Evolutionary conservation across 2,797 vertebrate species (phyloP).

Genomic region (Monodelphis domestica): DNA sequence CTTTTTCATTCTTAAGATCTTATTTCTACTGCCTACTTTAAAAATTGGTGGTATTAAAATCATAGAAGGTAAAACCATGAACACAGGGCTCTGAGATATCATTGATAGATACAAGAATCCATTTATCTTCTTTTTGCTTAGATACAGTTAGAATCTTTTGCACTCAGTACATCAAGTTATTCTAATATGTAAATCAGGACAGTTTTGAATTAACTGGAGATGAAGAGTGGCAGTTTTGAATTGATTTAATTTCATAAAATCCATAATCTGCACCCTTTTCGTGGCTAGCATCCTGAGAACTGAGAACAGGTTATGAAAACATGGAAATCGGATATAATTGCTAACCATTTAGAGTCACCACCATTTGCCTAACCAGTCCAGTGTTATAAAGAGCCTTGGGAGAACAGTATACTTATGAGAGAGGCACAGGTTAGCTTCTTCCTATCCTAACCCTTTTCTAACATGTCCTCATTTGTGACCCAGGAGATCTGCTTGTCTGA

Average conservation of each 20-base stretch:
- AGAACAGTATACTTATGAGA: not conserved
- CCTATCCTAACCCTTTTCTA: constrained; percentile 24
- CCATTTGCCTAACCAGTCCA: not conserved
- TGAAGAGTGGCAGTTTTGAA: not conserved
- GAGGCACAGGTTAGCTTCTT: not conserved
- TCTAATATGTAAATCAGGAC: not conserved
- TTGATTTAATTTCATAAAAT: not conserved
- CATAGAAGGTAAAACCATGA: not conserved
- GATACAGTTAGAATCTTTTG: not conserved
- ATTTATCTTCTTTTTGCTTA: not conserved
- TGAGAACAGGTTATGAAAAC: not conserved
- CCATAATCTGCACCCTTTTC: not conserved
- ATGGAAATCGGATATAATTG: not conserved
- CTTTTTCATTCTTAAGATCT: not conserved
- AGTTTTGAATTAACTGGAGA: not conserved
- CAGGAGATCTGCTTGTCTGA: constrained; percentile 99
- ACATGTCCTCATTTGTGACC: not conserved
- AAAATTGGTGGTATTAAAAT: not conserved
- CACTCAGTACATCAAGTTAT: not conserved
- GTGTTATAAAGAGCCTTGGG: not conserved
- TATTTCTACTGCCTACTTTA: not conserved
- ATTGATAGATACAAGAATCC: not conserved
- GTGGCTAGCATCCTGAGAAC: not conserved
- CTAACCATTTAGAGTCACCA: not conserved
- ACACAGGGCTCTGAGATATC: not conserved